Base-by-base conservation (phyloP, 2,113 vertebrate species). In the Pseudorectes ferrugineus region DNA sequence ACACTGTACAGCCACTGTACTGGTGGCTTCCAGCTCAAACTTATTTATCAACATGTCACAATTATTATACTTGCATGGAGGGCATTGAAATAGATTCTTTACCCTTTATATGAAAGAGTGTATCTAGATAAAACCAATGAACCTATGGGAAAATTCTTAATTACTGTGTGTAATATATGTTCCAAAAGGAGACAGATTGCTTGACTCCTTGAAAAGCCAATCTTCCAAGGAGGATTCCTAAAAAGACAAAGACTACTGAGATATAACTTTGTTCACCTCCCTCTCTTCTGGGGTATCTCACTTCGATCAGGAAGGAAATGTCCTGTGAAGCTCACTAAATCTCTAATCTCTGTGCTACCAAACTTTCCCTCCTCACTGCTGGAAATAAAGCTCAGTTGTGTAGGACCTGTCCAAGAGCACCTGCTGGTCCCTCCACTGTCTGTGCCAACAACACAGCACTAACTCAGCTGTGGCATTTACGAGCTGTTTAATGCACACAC, bases 71-170 rank as follows among this genome's bases (percentile, higher is more conserved):
- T 96, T 96, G 26, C 17, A 87, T 83, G 62, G 25, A 40, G 51
- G 26, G 8, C 68, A 75, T 52, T 91, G 85, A 96, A 93, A 87
- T 57, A 61, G 57, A 87, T 84, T 63, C 42, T 95, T 88, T 88
- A 81, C 84, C 35, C 48, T 95, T 81, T 90, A 55, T 35, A 33
- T 11, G 45, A 91, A 95, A 90, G 86, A 57, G 15, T 62, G 10
- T 12, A 10, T 65, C 57, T 73, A 71, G n/a, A 71, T 91, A 89
- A 93, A 96, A 57, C 31, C 88, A 93, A 95, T 42, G 11, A 94
- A 86, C 42, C 36, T 73, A 72, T 51, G 51, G 36, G 49, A 95
- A 96, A 89, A 85, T 43, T 76, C 55, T 76, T 85, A 78, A 61
- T 89, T 74, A 40, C 26, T 68, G 3, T 46, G 31, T 55, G 20